A percentile compares a stretch with the other conserved stretches of the same genome.
Evolutionary conservation across 2,888 invertebrate genomes (phyloP).

Genomic region (Gortyna flavago): DNA sequence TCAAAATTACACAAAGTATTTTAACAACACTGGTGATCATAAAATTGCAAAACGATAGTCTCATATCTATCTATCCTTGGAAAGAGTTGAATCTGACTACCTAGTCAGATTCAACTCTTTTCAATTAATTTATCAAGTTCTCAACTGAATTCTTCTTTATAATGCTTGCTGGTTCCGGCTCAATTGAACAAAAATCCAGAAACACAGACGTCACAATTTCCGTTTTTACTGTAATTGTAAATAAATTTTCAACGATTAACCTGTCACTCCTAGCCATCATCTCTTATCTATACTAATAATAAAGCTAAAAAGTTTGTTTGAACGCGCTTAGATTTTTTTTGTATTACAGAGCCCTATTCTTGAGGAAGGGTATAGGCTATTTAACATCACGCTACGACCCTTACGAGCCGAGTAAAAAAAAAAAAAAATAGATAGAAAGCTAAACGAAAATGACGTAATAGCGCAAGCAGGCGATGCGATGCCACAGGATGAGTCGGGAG

Average conservation of each 20-base stretch:
- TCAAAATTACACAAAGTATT: not conserved
- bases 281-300: no score
- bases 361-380: not conserved
- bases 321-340: no score
- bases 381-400: not conserved
- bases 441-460: not conserved
- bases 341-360: no score
- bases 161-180: not conserved
- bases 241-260: not conserved
- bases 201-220: not conserved
- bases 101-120: not conserved
- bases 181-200: not conserved
- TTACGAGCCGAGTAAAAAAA: not conserved
- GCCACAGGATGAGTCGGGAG: not conserved
- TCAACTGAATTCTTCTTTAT: not conserved
- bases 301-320: no score
- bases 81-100: no score
- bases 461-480: not conserved
- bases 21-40: not conserved
- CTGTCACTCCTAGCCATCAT: not conserved
- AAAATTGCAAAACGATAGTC: not conserved
- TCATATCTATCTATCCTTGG: no score
- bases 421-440: no score
- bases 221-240: no score
- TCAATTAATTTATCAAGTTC: not conserved